A percentile compares a stretch with the other conserved stretches of the same genome.
phyloP scores from a whole-genome alignment of 2,888 invertebrate species.

The Cepaea hortensis region DNA sequence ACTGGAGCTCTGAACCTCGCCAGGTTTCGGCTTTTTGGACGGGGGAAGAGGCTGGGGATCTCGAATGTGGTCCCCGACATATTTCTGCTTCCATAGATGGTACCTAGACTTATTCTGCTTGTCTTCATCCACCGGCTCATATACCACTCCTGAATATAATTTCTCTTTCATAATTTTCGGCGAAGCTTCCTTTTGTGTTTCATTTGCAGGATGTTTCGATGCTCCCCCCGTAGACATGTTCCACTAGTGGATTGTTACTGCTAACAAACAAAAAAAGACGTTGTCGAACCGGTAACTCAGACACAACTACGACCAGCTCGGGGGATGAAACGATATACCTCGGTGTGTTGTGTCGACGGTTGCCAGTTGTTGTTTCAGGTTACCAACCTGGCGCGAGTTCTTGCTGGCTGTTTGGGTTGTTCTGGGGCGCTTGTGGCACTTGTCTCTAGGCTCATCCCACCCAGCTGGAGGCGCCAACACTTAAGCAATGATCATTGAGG shows the following conservation, averaged over 20 bases:
- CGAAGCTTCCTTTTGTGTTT: neutral
- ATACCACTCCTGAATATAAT: neutral
- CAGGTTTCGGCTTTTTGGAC: neutral
- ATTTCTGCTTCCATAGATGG: neutral
- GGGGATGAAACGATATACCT: no score
- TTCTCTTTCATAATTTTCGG: neutral
- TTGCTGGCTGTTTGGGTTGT: neutral
- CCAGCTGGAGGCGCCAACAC: neutral
- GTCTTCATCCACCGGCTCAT: neutral
- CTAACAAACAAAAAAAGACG: no score
- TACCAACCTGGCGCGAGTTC: neutral
- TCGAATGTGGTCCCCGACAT: neutral
- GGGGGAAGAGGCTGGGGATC: neutral
- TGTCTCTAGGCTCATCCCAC: neutral
- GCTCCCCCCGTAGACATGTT: neutral
- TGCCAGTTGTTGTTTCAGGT: no score
- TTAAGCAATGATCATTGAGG: neutral
- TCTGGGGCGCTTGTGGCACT: neutral
- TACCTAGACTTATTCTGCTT: neutral
- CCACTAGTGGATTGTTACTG: no score
- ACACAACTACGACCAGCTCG: no score
- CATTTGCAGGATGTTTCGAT: neutral
- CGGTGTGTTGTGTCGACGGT: no score
- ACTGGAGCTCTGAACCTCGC: neutral
- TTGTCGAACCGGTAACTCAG: no score